phyloP scores from a whole-genome alignment of 2,113 vertebrate genomes.

The Anser cygnoides region DNA sequence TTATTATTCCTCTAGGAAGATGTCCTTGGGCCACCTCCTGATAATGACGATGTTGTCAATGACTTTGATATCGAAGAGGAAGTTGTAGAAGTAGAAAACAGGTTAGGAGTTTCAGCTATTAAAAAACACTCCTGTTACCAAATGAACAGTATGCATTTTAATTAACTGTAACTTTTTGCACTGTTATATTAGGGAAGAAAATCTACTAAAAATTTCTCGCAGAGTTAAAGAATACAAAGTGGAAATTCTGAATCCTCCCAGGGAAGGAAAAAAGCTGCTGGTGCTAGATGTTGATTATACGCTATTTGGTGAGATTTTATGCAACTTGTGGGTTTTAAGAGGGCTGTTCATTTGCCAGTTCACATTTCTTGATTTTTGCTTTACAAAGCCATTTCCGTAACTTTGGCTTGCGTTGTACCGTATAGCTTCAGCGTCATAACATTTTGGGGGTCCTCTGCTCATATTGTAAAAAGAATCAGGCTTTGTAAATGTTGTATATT shows the following conservation, averaged over 20 bases:
- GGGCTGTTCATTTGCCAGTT: neutral
- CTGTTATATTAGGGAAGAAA: slow-evolving; percentile 88
- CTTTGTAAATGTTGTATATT: neutral
- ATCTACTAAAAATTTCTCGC: slow-evolving; percentile 94
- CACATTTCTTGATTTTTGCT: neutral
- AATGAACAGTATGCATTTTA: neutral
- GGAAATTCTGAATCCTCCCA: slow-evolving; percentile 92
- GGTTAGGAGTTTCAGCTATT: slow-evolving; percentile 74
- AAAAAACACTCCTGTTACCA: neutral
- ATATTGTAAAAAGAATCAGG: neutral
- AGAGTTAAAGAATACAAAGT: slow-evolving; percentile 98
- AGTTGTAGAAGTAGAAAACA: slow-evolving; percentile 97
- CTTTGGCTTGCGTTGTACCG: neutral
- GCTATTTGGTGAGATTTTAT: slow-evolving; percentile 89
- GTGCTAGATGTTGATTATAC: slow-evolving; percentile 98
- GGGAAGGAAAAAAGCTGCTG: slow-evolving; percentile 94
- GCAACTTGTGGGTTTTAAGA: neutral
- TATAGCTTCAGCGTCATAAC: neutral
- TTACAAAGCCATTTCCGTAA: neutral
- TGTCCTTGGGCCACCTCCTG: slow-evolving; percentile 95
- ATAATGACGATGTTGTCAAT: slow-evolving; percentile 97
- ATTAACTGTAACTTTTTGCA: slow-evolving; percentile 40
- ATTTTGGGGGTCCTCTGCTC: neutral
- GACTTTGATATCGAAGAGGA: slow-evolving; percentile 99
- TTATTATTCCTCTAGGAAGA: slow-evolving; percentile 86